Base-by-base conservation (phyloP, 2,797 vertebrate genomes). In the Triplophysa bombifrons region DNA sequence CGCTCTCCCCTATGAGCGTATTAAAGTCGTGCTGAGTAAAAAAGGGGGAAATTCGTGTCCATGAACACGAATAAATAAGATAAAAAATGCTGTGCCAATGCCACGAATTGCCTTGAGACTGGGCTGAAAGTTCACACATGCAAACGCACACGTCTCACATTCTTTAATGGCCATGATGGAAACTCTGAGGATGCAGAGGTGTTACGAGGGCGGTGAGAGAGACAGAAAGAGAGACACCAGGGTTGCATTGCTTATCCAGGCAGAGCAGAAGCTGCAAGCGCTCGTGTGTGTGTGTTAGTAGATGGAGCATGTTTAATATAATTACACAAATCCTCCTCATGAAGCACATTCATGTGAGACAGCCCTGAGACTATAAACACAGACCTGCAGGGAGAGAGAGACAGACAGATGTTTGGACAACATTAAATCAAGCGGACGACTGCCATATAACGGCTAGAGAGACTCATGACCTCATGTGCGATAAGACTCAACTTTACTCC, bases 311-410 rank as follows among this genome's bases (percentile, higher is more conserved):
- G 89, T 87, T 88, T 93, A 91, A 94, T 92, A 90, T 89, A 95
- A 95, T 94, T 94, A 92, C 93, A 93, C 93, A 93, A 88, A 84
- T 87, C 72, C 88, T 92, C 82, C 93, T 90, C 86, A 87, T 89
- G 92, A 90, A 88, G 91, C 86, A 86, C 38, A 76, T 85, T 89
- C 90, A 88, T 27, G 65, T 87, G 88, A 90, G 91, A 93, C 93
- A 89, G 91, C 84, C 90, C 92, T 94, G 93, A 95, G 93, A 87
- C 90, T 91, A 87, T 84, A 78, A 86, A 88, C 88, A 91, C 88
- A 91, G 92, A 95, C 92, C 93, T 94, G 92, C 93, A 46, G 86
- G 89, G 60, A 58, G 88, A 88, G 61, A 72, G 88, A 72, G 88
- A 86, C 87, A 88, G 88, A 88, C 93, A 95, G 91, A 92, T 94